Conservation (phyloP, 2,113 vertebrate species). For the Marmota monax region DNA sequence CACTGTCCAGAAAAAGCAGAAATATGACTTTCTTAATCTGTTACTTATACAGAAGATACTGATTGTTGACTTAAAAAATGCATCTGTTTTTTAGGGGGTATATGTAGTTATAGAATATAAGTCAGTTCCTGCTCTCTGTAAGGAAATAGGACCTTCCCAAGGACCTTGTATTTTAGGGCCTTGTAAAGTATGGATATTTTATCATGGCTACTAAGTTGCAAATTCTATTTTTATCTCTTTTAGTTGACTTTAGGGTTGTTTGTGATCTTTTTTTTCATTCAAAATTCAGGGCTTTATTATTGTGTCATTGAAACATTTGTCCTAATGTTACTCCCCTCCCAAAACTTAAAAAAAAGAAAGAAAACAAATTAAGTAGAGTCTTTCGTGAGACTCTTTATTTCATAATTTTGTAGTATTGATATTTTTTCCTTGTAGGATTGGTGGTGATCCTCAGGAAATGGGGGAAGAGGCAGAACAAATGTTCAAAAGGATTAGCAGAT, state of each 20-base stretch:
- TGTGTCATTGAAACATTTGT: conserved; percentile 69
- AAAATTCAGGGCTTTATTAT: conserved; percentile 63
- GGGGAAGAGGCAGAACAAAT: conserved; percentile 84
- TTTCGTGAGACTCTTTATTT: conserved; percentile 83
- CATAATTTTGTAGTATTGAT: conserved; percentile 84
- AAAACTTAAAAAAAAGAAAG: neutral
- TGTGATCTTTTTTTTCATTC: conserved; percentile 17
- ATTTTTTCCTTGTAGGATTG: conserved; percentile 86
- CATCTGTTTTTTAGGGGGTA: neutral
- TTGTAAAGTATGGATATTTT: neutral
- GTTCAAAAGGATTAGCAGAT: conserved; percentile 85
- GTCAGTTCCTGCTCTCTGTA: neutral
- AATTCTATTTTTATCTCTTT: conserved; percentile 57
- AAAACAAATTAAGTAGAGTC: conserved; percentile 74
- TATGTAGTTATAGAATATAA: neutral
- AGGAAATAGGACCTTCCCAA: neutral
- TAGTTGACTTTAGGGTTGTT: conserved; percentile 40
- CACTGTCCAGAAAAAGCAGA: conserved; percentile 22
- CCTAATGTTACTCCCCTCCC: conserved; percentile 63
- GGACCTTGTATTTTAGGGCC: conserved; percentile 22
- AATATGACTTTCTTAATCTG: conserved; percentile 46
- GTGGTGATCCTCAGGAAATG: conserved; percentile 84
- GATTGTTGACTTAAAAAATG: conserved; percentile 50
- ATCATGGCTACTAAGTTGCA: neutral
- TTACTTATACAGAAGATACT: neutral